Evolutionary conservation across 2,113 vertebrate species (phyloP).

Genomic region (Sula dactylatra): DNA sequence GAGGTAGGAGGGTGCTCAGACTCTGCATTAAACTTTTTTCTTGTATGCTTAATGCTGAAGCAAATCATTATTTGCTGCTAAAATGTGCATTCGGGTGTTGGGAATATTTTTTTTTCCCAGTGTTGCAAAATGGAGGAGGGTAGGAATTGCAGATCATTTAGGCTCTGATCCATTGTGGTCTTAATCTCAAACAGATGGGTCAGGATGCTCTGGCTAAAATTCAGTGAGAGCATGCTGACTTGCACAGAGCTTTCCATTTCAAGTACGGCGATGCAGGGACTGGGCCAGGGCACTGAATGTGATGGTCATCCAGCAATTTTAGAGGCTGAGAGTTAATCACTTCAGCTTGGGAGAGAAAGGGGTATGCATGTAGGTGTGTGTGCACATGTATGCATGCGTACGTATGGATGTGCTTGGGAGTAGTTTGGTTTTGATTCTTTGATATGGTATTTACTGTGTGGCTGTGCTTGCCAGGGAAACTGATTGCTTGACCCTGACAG

Average conservation of each 20-base stretch:
- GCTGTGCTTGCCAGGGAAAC: neutral
- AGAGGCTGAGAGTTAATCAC: neutral
- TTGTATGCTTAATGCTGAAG: neutral
- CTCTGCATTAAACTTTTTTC: neutral
- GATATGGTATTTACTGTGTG: neutral
- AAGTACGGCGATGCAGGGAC: neutral
- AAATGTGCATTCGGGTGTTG: neutral
- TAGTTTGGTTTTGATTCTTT: neutral
- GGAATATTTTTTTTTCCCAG: neutral
- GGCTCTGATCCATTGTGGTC: conserved; percentile 24
- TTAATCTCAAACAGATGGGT: conserved; percentile 34
- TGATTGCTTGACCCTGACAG: neutral
- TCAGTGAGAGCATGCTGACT: neutral
- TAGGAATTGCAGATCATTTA: conserved; percentile 18
- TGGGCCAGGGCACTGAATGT: neutral
- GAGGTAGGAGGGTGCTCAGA: neutral
- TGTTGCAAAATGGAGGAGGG: neutral
- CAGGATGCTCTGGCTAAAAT: neutral
- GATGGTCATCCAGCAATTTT: neutral
- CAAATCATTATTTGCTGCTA: neutral
- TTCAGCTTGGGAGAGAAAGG: neutral
- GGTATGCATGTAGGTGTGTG: neutral
- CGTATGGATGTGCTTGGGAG: neutral
- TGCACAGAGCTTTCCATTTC: neutral
- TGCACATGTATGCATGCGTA: neutral